Base-by-base conservation (phyloP, 2,113 vertebrate genomes). In the Ceyx melanurus region DNA sequence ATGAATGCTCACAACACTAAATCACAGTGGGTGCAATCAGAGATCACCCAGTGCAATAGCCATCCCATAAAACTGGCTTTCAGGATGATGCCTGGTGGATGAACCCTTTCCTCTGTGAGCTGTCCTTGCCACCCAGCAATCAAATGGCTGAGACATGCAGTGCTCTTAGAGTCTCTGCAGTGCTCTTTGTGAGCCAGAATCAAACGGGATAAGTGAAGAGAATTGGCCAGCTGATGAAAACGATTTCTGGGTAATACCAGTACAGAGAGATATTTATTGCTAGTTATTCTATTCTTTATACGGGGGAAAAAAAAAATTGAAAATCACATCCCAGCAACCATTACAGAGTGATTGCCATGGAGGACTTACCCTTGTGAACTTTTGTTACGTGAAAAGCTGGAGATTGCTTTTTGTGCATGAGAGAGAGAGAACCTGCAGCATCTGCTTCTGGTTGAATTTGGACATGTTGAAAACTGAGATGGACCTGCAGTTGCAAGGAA, bases 1-100 rank as follows among this genome's bases (percentile, higher is more conserved):
- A 62, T 29, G 42, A 57, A 33, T 42, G 64, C 88, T 67, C 12
- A 4, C n/a, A 90, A 82, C 53, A 84, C 64, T 80, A 76, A 95
- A 84, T 76, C 71, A 84, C 53, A 88, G 72, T 28, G 53, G 56
- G 53, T 40, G 76, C 76, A 94, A 91, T 89, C 86, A 76, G 26
- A 82, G 51, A 71, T 77, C 81, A 76, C 4, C 46, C 81, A 64
- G 29, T 67, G 43, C 45, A 75, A 67, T 13, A 54, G 18, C 62
- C 53, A 82, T 81, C 17, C 25, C 78, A 58, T 28, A 75, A 50
- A 88, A 92, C 91, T 61, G 70, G 20, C 17, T 91, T 81, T 82
- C 15, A 62, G 68, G 54, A 87, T 16, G 0, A 83, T 42, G 8
- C 42, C 33, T 7, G 5, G 13, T 42, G 58, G 21, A 21, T 2